Conservation (phyloP, 2,113 vertebrate species). For the Neodon shergylaensis region DNA sequence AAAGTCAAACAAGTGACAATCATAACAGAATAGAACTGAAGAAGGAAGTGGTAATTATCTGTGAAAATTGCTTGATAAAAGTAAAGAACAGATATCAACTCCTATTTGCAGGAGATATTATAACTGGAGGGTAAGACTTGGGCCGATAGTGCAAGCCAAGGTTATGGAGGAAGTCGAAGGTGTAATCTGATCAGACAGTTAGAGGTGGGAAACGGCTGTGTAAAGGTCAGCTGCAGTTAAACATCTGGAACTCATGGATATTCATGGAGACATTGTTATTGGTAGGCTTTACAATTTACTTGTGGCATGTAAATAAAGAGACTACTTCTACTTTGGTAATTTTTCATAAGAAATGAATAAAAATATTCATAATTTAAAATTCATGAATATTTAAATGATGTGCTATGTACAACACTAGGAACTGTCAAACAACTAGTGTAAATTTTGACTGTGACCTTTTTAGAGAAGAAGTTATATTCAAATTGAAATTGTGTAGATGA, state of each 20-base stretch:
- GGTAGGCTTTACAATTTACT: background rate
- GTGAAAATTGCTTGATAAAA: background rate
- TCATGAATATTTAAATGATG: background rate
- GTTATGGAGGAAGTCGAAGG: background rate
- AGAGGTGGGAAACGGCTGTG: background rate
- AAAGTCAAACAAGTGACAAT: background rate
- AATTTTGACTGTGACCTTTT: background rate
- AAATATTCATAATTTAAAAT: background rate
- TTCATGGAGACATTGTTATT: background rate
- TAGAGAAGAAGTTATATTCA: background rate
- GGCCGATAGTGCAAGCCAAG: accelerated
- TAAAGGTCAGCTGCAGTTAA: background rate
- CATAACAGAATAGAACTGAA: background rate
- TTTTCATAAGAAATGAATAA: background rate
- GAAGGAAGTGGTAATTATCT: background rate
- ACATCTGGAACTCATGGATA: background rate
- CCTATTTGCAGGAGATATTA: background rate
- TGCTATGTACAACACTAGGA: background rate
- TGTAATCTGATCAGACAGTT: background rate
- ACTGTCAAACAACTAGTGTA: background rate
- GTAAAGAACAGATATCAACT: background rate
- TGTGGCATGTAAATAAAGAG: background rate
- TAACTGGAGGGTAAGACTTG: background rate
- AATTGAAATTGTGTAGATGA: background rate
- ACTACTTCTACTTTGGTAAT: background rate